Base-by-base conservation (phyloP, 2,113 vertebrate genomes). In the Mobula birostris region DNA sequence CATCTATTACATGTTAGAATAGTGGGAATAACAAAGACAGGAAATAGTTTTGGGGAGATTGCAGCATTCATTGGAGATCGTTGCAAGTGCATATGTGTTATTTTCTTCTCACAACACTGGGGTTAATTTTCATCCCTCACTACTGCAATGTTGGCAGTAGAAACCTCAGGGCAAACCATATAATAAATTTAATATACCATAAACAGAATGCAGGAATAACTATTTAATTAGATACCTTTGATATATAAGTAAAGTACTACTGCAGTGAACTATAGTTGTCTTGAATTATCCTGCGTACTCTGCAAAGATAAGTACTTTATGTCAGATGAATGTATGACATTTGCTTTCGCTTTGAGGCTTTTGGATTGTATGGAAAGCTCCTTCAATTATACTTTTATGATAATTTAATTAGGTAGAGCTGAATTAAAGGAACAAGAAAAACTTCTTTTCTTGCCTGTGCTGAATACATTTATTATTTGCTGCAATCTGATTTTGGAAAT, bases 231-330 rank as follows among this genome's bases (percentile, higher is more conserved):
- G 17, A 66, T 66, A 66, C 14, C 63, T 11, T 11, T 66, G 63
- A 17, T 72, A 72, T 19, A 5, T 5, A 72, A 72, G 17, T 5
- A 72, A 72, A 72, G 17, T 21, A 74, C 15, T 63, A 90, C 85
- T 32, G 85, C 61, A n/a, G n/a, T 90, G 83, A 88, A 88, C 83
- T 61, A 68, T 90, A 19, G n/a, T 63, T 90, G 29, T 17, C 85
- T 66, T 90, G 66, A 68, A 63, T 63, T 66, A 32, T 7, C 85
- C n/a, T 66, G 61, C 32, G 14, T 32, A 90, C 58, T 68, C 29
- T 66, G 85, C 85, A 19, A 90, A 29, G 61, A 68, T 63, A 15
- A 6, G 5, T 90, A 61, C 58, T 90, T 66, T 12, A n/a, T 14
- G 58, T 63, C 85, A 88, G 4, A 66, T 63, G 61, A 90, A 15